A percentile compares a stretch with the other conserved stretches of the same genome.
These are phyloP conservation scores for Eupeodes luniger DNA, from an alignment of 2,888 invertebrate species.

Conservation along the genomic window DNA sequence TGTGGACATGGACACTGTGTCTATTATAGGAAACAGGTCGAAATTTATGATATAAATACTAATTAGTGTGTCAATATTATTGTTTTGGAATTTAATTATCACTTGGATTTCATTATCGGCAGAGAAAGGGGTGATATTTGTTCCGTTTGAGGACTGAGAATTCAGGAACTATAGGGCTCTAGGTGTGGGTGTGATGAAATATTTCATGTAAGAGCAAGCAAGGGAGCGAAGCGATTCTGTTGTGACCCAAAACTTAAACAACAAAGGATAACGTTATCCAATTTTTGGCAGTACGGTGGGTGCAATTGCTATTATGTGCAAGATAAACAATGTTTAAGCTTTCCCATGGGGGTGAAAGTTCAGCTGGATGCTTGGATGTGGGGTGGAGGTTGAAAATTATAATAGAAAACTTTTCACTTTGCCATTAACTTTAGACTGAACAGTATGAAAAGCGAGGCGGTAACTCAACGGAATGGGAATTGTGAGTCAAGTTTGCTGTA, in stretches of 20 bases:
- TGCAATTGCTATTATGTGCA: slow-evolving; percentile 48
- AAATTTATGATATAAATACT: slow-evolving; percentile 65
- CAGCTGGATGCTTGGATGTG: not conserved
- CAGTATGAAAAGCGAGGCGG: no score
- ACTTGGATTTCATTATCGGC: slow-evolving; percentile 59
- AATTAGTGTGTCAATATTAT: slow-evolving; percentile 74
- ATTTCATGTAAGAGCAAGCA: not conserved
- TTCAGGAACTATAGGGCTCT: not conserved
- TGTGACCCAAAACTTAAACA: slow-evolving; percentile 42
- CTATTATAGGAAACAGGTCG: slow-evolving; percentile 56
- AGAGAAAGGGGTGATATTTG: slow-evolving; percentile 39
- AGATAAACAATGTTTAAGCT: slow-evolving; percentile 53
- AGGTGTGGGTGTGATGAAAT: not conserved
- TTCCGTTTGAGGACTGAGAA: slow-evolving; percentile 29
- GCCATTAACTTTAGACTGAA: slow-evolving; percentile 28
- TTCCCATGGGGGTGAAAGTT: slow-evolving; percentile 13
- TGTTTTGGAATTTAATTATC: slow-evolving; percentile 72
- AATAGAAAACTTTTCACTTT: slow-evolving; percentile 47
- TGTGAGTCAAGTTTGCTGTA: slow-evolving; percentile 1
- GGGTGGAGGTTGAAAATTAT: slow-evolving; percentile 20
- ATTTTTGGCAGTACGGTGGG: slow-evolving; percentile 19
- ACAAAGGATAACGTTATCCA: slow-evolving; percentile 44
- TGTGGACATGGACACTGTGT: slow-evolving; percentile 55
- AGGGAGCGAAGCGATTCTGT: slow-evolving; percentile 11
- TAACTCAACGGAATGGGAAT: slow-evolving; percentile 3